phyloP scores from a whole-genome alignment of 2,113 vertebrate genomes.

The Chloropsis cyanopogon region DNA sequence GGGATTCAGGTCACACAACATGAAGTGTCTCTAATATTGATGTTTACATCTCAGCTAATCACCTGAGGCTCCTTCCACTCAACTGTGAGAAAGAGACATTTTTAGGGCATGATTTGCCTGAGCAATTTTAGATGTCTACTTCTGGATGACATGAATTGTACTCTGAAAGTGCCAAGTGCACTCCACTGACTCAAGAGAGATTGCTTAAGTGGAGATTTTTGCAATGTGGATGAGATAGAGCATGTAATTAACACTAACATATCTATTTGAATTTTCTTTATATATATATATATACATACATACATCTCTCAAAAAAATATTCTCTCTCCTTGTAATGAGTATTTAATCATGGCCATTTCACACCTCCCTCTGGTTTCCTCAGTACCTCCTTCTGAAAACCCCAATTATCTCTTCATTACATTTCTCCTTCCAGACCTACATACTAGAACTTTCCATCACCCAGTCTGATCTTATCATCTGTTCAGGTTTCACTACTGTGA shows the following conservation, averaged over 20 bases:
- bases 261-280: background rate
- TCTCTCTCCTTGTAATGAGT: background rate
- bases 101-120: background rate
- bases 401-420: background rate
- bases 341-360: background rate
- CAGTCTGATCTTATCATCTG: background rate
- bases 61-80: slow-evolving; percentile 25
- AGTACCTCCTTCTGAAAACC: background rate
- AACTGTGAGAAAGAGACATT: slow-evolving; percentile 27
- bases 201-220: background rate
- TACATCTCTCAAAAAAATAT: background rate
- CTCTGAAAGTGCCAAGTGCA: background rate
- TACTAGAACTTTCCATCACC: background rate
- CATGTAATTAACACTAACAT: background rate
- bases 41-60: slow-evolving; percentile 44
- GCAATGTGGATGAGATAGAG: background rate
- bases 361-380: background rate
- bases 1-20: slow-evolving; percentile 6
- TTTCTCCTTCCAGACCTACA: background rate
- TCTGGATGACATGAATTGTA: slow-evolving; percentile 11
- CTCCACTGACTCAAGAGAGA: background rate
- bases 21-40: slow-evolving; percentile 10
- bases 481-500: background rate
- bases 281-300: too few species aligned
- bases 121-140: slow-evolving; percentile 18